Conservation (phyloP, 2,113 vertebrate species). For the Hemichromis elongatus region DNA sequence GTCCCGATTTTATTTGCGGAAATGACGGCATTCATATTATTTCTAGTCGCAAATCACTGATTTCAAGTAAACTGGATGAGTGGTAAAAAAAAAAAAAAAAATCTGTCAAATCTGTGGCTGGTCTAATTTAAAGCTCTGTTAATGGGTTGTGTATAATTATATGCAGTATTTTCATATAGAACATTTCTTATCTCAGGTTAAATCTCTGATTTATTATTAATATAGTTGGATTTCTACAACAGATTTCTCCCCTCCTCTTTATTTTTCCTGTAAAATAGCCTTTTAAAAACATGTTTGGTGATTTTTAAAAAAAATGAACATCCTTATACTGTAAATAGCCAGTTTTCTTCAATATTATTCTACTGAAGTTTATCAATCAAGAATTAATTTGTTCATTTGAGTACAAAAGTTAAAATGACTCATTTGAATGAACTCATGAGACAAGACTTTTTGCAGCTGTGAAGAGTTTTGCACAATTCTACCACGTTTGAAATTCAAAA, state of each 20-base stretch:
- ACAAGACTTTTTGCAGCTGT: neutral
- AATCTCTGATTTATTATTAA: neutral
- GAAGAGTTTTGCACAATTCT: neutral
- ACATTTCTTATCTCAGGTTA: neutral
- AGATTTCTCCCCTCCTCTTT: neutral
- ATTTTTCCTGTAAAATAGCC: neutral
- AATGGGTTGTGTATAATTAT: no score
- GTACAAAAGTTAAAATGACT: neutral
- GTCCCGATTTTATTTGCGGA: neutral
- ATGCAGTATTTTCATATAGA: neutral
- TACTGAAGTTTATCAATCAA: neutral
- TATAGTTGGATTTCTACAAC: neutral
- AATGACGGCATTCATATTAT: neutral
- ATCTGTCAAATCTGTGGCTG: neutral
- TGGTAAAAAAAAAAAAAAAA: neutral
- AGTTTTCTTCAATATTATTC: neutral
- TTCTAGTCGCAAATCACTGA: neutral
- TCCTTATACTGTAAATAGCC: neutral
- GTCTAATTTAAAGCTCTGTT: neutral
- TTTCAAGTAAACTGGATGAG: neutral
- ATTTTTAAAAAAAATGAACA: neutral
- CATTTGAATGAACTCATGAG: neutral
- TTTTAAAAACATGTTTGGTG: neutral
- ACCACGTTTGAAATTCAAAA: neutral
- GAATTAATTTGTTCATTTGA: fast-evolving